Evolutionary conservation across 2,888 invertebrate species (phyloP), one percentile per base, ranked within the genome.

Genomic region (Morinoia aosen): DNA sequence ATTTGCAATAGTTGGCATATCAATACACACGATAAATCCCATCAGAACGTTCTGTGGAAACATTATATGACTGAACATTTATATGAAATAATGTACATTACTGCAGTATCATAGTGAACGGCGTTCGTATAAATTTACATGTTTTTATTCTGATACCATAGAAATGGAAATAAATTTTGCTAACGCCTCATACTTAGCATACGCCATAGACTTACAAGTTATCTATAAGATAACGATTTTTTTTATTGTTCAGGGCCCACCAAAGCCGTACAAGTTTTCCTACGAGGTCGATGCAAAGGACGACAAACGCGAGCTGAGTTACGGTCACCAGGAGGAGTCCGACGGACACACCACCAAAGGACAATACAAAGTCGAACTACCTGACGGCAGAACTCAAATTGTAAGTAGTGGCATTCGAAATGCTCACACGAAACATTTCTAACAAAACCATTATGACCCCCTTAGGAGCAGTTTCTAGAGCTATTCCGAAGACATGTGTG

Each of bases 341-440:
- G 95, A 95, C 91, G 95, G 95, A 58, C 88, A 95, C 58, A 95
- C 76, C 40, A 88, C 88, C 57, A 76, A 58, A 40, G 95, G 95
- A 5, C 56, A 56, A 39, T 95, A 95, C 58, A 76, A 88, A 90
- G 95, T 95, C 58, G 88, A 95, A 11, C 58, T 95, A 19, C 95
- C 95, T 1, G 95, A 95, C 58, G 95, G 95, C 95, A 76, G 95
- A 58, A 91, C 39, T n/a, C 95, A 95, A 40, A 91, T 90, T 14
- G 95, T 95, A 88, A 88, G 95, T 57, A 58, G 16, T 57, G 25
- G 39, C 40, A 76, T 19, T 76, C 16, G 8, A 2, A 76, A 33
- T 76, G 19, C 10, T 76, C 25, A 33, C 10, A 76, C 19, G 19
- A 61, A 12, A 19, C 19, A 61, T 61, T 12, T 76, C 1, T 16